Evolutionary conservation across 2,797 vertebrate genomes (phyloP), one percentile per base, ranked within the genome.

Genomic region (Poeciliopsis infans): DNA sequence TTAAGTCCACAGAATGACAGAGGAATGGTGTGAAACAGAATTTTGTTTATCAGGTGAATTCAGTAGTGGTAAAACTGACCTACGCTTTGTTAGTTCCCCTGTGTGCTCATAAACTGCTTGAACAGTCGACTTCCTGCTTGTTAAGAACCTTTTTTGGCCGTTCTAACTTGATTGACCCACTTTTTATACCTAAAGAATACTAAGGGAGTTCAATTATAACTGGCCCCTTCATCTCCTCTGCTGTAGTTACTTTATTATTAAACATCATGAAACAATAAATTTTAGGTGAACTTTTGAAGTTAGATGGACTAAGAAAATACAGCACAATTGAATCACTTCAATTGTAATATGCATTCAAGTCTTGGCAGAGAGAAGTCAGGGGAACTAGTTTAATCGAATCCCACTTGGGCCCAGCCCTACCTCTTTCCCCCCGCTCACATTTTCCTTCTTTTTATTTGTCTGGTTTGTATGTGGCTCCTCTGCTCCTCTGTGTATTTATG

Each of bases 381-480:
- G 92, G 92, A 87, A 81, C 72, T 59, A 69, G 91, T 93, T 93
- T 61, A 89, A 85, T 89, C 45, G 76, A 93, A 88, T 84, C 82
- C 87, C 87, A 69, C 23, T 41, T 41, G 23, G 25, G 39, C 23
- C 66, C 39, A 69, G 20, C 4, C 66, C 11, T 15, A 15, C 39
- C 23, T 25, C 41, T 5, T 1, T 12, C 23, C 23, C 39, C 25
- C 66, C 11, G 41, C 66, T 25, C 41, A 69, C 39, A 69, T 41
- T 39, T 25, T 36, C 49, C 82, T 79, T 74, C 46, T 78, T 79
- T 76, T 88, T 81, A 83, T 94, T 89, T 94, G 91, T 86, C 86
- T 91, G 82, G 85, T 97, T 93, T 97, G 95, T 95, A 91, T 96
- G 93, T 97, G 96, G 90, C 96, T 94, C 95, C 96, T 94, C 95